Conservation (phyloP, 2,113 vertebrate genomes). For the Paralichthys olivaceus region DNA sequence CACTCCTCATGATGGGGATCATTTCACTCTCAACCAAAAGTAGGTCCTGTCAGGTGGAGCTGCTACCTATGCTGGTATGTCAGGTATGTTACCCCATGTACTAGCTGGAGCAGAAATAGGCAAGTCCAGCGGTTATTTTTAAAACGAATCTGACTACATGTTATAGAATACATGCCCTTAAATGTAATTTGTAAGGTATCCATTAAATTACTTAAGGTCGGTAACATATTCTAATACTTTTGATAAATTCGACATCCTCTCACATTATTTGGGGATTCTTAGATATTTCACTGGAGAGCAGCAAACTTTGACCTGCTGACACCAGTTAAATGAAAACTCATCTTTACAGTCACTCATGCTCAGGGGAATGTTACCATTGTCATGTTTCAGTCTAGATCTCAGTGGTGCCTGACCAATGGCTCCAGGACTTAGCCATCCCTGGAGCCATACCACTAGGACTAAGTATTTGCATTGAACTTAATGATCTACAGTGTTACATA, state of each 20-base stretch:
- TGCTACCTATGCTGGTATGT: too few relatives aligned
- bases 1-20: too few relatives aligned
- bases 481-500: constrained; percentile 17
- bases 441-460: neutral
- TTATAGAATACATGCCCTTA: neutral
- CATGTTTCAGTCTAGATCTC: neutral
- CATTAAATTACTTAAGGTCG: neutral
- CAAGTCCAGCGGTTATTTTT: neutral
- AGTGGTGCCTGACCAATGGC: neutral
- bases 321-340: neutral
- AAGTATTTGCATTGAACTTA: constrained; percentile 14
- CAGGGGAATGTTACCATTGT: too few relatives aligned
- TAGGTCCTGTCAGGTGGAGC: too few relatives aligned
- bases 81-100: too few relatives aligned
- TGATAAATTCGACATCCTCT: neutral
- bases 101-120: neutral
- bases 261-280: too few relatives aligned
- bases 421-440: too few relatives aligned
- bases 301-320: neutral
- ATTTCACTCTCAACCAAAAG: too few relatives aligned
- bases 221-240: neutral
- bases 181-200: neutral
- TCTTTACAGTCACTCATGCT: too few relatives aligned
- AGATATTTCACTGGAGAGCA: neutral
- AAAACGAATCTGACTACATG: neutral